Evolutionary conservation across 2,888 invertebrate genomes (phyloP), one percentile per base, ranked within the genome.

Genomic region (Drosophila emarginata): DNA sequence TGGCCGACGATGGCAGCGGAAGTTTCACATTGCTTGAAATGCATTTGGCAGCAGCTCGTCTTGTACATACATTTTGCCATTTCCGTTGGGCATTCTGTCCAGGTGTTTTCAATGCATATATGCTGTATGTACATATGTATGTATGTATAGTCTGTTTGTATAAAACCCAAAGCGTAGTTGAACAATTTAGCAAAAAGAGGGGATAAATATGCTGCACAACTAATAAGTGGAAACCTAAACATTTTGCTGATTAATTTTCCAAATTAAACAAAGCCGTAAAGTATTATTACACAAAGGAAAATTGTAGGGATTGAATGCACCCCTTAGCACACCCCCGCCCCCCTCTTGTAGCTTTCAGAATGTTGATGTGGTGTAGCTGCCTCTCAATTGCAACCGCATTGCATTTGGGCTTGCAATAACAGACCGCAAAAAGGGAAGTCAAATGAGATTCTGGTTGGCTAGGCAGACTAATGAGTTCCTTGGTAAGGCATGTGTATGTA

Each of bases 401-500:
- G 23, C 7, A 28, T 28, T 53, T 53, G 28, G 40, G 32, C 9
- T 56, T 9, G 21, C 2, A 18, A 36, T 56, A 37, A 37, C 37
- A 56, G 15, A 37, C 32, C 32, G 18, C 23, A 26, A n/a, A n/a
- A 26, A 4, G 21, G 14, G 21, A 39, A 36, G n/a, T 12, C n/a
- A 18, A 57, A 39, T 39, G n/a, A n/a, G 21, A 39, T 57, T 45
- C 45, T 26, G 63, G 60, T 60, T 39, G 45, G 62, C 12, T 60
- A 7, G 54, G 23, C 61, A 4, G 40, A 59, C 65, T 74, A 74
- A 80, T 80, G 73, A 76, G 76, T 36, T 61, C 36, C 32, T 18
- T 23, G 26, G 14, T 26, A 32, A 21, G 23, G 21, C 18, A n/a
- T 52, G 9, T 26, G 26, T n/a, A 14, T 52, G 26, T 26, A n/a